These are phyloP conservation scores for Enoplosus armatus DNA, from an alignment of 2,797 vertebrate genomes.

Conservation along the genomic window DNA sequence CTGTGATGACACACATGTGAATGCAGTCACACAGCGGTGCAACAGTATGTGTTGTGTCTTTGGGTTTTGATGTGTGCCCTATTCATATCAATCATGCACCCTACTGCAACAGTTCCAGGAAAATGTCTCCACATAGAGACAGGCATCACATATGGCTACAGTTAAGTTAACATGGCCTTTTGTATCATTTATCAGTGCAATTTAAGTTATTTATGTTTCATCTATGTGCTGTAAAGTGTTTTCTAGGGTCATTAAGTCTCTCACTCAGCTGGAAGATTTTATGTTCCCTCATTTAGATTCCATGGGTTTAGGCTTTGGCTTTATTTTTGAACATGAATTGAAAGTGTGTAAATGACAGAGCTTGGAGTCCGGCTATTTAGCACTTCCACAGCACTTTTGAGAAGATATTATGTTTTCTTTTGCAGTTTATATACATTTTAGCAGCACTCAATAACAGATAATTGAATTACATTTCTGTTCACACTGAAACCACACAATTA, in stretches of 20 bases:
- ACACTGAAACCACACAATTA: not conserved
- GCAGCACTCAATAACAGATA: not conserved
- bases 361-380: not conserved
- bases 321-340: not conserved
- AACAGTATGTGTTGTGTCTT: conserved; percentile 7
- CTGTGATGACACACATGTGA: conserved; percentile 53
- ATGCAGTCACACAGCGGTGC: conserved; percentile 23
- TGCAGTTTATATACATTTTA: not conserved
- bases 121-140: conserved; percentile 42
- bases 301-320: conserved; percentile 10
- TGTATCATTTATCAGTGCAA: conserved; percentile 42
- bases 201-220: conserved; percentile 37
- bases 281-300: conserved; percentile 28
- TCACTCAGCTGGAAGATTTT: conserved; percentile 15
- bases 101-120: conserved; percentile 42
- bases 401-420: not conserved
- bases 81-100: conserved; percentile 55
- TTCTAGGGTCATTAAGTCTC: conserved; percentile 5
- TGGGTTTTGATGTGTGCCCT: conserved; percentile 48
- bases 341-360: not conserved
- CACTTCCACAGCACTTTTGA: not conserved
- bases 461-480: not conserved
- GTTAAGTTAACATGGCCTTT: conserved; percentile 40
- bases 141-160: conserved; percentile 17
- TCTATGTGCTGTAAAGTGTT: conserved; percentile 20